A percentile compares a stretch with the other conserved stretches of the same genome.
Evolutionary conservation across 2,113 vertebrate genomes (phyloP).

Genomic region (Vireo altiloquus): DNA sequence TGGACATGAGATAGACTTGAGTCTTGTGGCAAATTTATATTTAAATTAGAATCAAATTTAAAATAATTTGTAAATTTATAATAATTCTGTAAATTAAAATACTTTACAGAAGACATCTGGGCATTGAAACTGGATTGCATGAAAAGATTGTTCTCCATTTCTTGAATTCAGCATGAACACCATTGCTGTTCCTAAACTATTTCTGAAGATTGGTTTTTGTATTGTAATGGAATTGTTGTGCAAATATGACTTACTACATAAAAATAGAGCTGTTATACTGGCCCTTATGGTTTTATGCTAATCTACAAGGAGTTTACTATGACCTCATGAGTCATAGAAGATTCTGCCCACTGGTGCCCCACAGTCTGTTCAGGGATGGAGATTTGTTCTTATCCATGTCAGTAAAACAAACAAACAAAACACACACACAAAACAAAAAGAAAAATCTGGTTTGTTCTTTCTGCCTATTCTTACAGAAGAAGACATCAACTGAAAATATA

Average conservation of each 20-base stretch:
- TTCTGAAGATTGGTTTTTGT: constrained; percentile 64
- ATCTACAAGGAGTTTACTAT: constrained; percentile 12
- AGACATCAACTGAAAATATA: not conserved
- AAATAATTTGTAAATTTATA: constrained; percentile 70
- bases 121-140: not conserved
- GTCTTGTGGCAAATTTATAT: constrained; percentile 60
- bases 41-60: constrained; percentile 68
- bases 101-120: constrained; percentile 42
- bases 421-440: not conserved
- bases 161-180: constrained; percentile 60
- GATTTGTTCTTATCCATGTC: not conserved
- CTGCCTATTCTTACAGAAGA: not conserved
- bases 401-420: not conserved
- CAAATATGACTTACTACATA: constrained; percentile 64
- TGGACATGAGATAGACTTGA: not conserved
- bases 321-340: not conserved
- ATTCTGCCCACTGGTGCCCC: constrained; percentile 61
- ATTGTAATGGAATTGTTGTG: constrained; percentile 66
- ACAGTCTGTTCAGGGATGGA: not conserved
- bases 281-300: not conserved
- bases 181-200: constrained; percentile 52
- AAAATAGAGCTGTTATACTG: constrained; percentile 51
- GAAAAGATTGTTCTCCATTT: constrained; percentile 61
- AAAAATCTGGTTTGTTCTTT: not conserved
- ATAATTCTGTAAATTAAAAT: constrained; percentile 70